Conservation (phyloP, 2,113 vertebrate genomes). For the Mustela nigripes region DNA sequence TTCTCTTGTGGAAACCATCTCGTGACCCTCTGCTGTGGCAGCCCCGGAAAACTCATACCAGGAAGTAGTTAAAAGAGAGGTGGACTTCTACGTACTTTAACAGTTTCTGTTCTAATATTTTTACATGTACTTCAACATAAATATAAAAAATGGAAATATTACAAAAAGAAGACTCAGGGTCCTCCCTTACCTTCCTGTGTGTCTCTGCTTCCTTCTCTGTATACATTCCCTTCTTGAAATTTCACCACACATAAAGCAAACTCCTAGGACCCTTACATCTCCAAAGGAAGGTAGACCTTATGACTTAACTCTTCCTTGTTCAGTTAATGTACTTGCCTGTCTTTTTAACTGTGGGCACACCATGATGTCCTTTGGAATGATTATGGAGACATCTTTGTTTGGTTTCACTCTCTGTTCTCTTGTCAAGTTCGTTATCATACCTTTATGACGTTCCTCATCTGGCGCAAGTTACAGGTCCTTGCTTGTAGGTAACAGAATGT, state of each 20-base stretch:
- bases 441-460: not conserved
- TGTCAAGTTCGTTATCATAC: not conserved
- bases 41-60: not conserved
- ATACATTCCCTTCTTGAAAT: not conserved
- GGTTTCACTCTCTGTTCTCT: not conserved
- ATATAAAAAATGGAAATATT: no score
- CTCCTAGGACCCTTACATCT: fast-evolving
- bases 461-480: not conserved
- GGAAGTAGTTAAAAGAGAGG: not conserved
- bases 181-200: not conserved
- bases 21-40: fast-evolving
- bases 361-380: not conserved
- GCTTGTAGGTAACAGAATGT: not conserved
- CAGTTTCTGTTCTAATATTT: not conserved
- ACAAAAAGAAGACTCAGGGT: not conserved
- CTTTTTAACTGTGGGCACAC: not conserved
- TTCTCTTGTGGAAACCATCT: no score
- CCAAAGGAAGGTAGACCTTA: not conserved
- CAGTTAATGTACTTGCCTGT: not conserved
- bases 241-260: fast-evolving
- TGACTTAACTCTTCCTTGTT: not conserved
- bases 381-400: not conserved
- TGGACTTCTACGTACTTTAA: not conserved
- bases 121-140: not conserved
- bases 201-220: not conserved